These are phyloP conservation scores for Rallus limicola DNA, from an alignment of 2,113 vertebrate species.

Conservation along the genomic window DNA sequence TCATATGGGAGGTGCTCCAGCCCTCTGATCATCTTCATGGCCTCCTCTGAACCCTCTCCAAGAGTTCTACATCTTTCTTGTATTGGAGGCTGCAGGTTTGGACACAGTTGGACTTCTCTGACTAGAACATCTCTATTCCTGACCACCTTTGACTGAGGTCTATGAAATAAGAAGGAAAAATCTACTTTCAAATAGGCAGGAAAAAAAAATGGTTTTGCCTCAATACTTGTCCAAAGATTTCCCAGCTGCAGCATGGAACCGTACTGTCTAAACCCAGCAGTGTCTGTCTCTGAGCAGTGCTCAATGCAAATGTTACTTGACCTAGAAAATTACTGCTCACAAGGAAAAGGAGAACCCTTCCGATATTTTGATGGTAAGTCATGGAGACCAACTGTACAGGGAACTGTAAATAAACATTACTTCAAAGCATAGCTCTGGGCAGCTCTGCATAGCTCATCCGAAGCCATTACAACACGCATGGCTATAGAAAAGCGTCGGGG, in stretches of 20 bases:
- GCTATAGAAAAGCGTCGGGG: not conserved
- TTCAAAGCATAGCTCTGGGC: constrained; percentile 53
- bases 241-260: not conserved
- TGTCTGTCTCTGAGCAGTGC: not conserved
- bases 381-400: constrained; percentile 32
- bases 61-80: too few relatives aligned
- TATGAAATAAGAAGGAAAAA: not conserved
- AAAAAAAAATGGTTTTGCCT: too few relatives aligned
- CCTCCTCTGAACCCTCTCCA: too few relatives aligned
- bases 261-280: not conserved
- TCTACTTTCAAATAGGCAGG: not conserved
- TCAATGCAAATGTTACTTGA: constrained; percentile 45
- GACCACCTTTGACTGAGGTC: not conserved
- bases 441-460: constrained; percentile 9
- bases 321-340: constrained; percentile 55
- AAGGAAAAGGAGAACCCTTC: constrained; percentile 17
- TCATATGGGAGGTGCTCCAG: too few relatives aligned
- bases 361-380: constrained; percentile 43
- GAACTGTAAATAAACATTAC: constrained; percentile 59
- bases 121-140: not conserved
- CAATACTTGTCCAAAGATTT: not conserved
- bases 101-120: not conserved
- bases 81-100: too few relatives aligned
- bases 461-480: not conserved
- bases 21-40: too few relatives aligned